Conservation (phyloP, 2,797 vertebrate genomes). For the Myiotriccus ornatus region DNA sequence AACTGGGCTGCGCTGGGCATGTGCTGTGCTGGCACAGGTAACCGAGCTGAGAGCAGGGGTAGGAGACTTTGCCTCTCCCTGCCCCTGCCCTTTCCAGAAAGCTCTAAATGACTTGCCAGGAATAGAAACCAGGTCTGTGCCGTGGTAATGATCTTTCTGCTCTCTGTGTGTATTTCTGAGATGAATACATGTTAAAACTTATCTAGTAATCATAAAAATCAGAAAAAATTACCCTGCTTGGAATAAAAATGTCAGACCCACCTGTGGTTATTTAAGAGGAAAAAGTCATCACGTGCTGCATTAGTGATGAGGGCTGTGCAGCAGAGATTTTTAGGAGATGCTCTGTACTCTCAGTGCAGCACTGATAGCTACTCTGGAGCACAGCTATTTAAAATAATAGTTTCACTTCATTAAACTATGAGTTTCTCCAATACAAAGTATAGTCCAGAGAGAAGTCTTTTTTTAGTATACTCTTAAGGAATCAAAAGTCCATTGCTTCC, state of each 20-base stretch:
- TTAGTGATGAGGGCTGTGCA: background rate
- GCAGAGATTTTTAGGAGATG: background rate
- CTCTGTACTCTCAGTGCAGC: background rate
- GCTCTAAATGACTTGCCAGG: background rate
- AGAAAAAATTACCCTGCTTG: background rate
- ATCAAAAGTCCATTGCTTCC: background rate
- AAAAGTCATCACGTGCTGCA: background rate
- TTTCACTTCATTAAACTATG: background rate
- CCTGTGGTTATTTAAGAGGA: background rate
- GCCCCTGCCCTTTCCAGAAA: background rate
- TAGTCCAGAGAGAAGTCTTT: background rate
- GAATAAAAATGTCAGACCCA: background rate
- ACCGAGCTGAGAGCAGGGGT: background rate
- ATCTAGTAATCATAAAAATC: background rate
- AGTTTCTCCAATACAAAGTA: background rate
- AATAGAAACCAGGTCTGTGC: background rate
- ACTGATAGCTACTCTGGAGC: background rate
- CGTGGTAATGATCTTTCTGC: background rate
- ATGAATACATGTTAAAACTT: background rate
- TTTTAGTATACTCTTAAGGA: background rate
- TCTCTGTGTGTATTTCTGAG: background rate
- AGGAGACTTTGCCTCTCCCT: background rate
- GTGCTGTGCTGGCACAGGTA: background rate
- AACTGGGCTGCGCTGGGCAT: accelerated
- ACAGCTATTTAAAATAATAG: conserved; percentile 1